Percentiles rank a stretch among this genome's conserved stretches.
Evolutionary conservation across 92 coral and sea anemone genomes (phyloP).

Genomic region (Epizoanthus rinbou): DNA sequence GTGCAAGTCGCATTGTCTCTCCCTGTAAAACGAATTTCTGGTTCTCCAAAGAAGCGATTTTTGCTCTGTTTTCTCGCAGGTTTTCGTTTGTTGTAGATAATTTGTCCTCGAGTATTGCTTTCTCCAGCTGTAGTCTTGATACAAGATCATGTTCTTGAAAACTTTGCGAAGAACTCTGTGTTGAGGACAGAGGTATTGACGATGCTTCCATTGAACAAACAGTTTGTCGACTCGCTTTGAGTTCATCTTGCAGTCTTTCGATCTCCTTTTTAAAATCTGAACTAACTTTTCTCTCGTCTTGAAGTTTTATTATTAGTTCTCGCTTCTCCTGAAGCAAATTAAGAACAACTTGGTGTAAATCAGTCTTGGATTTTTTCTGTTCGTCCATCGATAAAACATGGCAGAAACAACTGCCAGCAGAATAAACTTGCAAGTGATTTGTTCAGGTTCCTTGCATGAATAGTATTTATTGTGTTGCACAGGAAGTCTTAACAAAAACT

Average conservation of each 20-base stretch:
- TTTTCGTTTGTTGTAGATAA: constrained; percentile 39
- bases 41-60: constrained; percentile 58
- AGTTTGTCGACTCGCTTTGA: constrained; percentile 41
- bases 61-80: constrained; percentile 56
- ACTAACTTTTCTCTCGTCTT: constrained; percentile 60
- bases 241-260: constrained; percentile 44
- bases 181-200: neutral
- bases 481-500: constrained; percentile 7
- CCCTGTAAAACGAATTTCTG: constrained; percentile 81
- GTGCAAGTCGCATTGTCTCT: constrained; percentile 81
- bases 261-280: constrained; percentile 60
- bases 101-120: constrained; percentile 35
- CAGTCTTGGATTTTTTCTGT: constrained; percentile 32
- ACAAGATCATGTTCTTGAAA: neutral
- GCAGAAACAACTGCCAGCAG: neutral
- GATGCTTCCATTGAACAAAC: neutral
- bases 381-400: constrained; percentile 46
- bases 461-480: neutral
- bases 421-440: constrained; percentile 28
- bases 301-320: constrained; percentile 54
- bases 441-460: neutral
- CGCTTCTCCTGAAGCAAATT: constrained; percentile 58
- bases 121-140: constrained; percentile 7
- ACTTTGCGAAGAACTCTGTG: constrained; percentile 1
- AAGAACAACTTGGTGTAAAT: constrained; percentile 37